Evolutionary conservation across 2,113 vertebrate genomes (phyloP).

Genomic region (Erythrolamprus reginae): DNA sequence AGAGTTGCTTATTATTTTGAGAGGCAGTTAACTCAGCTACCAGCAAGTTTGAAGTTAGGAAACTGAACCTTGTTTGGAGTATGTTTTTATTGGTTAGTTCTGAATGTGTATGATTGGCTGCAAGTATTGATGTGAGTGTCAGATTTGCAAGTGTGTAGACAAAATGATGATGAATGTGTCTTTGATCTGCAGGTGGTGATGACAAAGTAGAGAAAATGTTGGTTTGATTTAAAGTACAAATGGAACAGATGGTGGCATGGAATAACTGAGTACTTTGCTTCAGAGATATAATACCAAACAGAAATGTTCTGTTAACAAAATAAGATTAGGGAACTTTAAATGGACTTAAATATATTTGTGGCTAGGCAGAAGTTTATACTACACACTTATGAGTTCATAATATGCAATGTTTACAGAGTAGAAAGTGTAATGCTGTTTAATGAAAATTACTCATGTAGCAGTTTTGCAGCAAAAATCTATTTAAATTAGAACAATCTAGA

Average conservation of each 20-base stretch:
- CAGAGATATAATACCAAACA: background rate
- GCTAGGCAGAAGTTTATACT: background rate
- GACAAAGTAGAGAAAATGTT: background rate
- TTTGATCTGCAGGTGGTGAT: background rate
- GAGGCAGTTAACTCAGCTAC: background rate
- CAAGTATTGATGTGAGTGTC: background rate
- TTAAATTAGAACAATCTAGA: background rate
- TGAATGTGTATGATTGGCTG: background rate
- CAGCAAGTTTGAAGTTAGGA: background rate
- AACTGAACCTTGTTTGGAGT: background rate
- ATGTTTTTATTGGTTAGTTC: background rate
- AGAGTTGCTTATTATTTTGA: background rate
- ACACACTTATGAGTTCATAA: background rate
- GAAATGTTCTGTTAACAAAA: background rate
- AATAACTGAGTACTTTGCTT: background rate
- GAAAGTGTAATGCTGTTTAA: background rate
- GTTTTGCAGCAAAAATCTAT: background rate
- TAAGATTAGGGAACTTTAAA: background rate
- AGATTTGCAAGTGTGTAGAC: background rate
- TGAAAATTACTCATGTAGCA: background rate
- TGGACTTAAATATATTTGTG: background rate
- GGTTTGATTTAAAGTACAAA: background rate
- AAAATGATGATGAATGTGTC: background rate
- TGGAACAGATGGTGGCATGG: background rate
- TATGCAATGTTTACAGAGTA: background rate